phyloP scores from a whole-genome alignment of 2,888 invertebrate genomes.

The Oscheius sp. region DNA sequence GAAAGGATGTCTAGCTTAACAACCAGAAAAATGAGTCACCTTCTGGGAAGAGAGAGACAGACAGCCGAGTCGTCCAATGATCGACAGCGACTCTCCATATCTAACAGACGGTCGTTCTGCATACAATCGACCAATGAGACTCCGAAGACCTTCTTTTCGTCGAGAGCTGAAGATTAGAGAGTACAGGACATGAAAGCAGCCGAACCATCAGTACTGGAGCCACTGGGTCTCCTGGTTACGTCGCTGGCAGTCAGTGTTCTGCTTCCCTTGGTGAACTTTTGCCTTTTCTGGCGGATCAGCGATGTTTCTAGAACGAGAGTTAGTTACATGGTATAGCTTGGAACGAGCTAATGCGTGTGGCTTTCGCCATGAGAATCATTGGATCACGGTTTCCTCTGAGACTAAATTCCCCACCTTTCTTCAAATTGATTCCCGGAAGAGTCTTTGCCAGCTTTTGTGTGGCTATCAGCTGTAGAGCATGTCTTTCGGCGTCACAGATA shows the following conservation, averaged over 20 bases:
- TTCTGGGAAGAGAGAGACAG: conserved; percentile 33
- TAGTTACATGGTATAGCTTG: no score
- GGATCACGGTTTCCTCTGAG: conserved; percentile 39
- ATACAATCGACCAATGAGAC: conserved; percentile 87
- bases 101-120: conserved; percentile 81
- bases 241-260: conserved; percentile 80
- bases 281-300: conserved; percentile 58
- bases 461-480: conserved; percentile 77
- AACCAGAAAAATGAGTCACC: background rate
- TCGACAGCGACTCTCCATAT: conserved; percentile 54
- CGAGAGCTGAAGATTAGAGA: background rate
- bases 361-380: background rate
- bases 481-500: conserved; percentile 80
- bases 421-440: conserved; percentile 50
- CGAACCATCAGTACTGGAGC: conserved; percentile 34
- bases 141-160: conserved; percentile 81
- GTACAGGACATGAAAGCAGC: background rate
- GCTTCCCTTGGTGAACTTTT: conserved; percentile 82
- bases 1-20: background rate
- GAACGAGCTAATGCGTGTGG: background rate
- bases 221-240: conserved; percentile 62
- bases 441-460: conserved; percentile 82
- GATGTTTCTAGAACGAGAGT: conserved; percentile 5
- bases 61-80: conserved; percentile 54
- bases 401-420: background rate